These are phyloP conservation scores for Chaitophorus viminalis DNA, from an alignment of 2,888 invertebrate species.

Conservation along the genomic window DNA sequence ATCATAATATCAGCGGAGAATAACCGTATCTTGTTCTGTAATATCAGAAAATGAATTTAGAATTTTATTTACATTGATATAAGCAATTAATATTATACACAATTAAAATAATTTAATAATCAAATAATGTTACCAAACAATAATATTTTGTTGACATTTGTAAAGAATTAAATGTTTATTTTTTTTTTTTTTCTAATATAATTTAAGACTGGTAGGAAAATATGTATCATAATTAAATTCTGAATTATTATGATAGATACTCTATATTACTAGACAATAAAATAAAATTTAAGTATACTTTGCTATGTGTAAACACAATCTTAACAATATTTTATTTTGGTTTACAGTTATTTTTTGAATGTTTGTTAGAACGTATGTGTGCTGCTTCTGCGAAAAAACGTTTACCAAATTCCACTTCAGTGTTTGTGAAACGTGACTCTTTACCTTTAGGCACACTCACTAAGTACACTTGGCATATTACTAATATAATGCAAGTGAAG, in stretches of 20 bases:
- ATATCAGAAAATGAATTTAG: too few species aligned
- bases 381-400: conserved; percentile 73
- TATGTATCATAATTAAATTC: too few species aligned
- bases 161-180: too few species aligned
- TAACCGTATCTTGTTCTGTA: too few species aligned
- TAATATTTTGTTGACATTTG: too few species aligned
- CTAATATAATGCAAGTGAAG: conserved; percentile 77
- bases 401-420: conserved; percentile 74
- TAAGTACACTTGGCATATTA: conserved; percentile 79
- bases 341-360: conserved; percentile 75
- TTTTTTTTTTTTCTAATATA: too few species aligned
- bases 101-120: too few species aligned
- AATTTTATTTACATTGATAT: too few species aligned
- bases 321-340: conserved; percentile 63
- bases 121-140: too few species aligned
- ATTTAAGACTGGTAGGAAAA: too few species aligned
- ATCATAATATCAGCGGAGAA: too few species aligned
- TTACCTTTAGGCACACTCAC: conserved; percentile 76
- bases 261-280: background rate
- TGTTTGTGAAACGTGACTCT: conserved; percentile 72
- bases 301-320: conserved; percentile 64
- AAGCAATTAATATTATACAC: too few species aligned
- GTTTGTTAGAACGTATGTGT: conserved; percentile 78
- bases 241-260: background rate
- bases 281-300: background rate